Evolutionary conservation across 1,140 invertebrate genomes (phyloP).

Genomic region (Orius insidiosus): DNA sequence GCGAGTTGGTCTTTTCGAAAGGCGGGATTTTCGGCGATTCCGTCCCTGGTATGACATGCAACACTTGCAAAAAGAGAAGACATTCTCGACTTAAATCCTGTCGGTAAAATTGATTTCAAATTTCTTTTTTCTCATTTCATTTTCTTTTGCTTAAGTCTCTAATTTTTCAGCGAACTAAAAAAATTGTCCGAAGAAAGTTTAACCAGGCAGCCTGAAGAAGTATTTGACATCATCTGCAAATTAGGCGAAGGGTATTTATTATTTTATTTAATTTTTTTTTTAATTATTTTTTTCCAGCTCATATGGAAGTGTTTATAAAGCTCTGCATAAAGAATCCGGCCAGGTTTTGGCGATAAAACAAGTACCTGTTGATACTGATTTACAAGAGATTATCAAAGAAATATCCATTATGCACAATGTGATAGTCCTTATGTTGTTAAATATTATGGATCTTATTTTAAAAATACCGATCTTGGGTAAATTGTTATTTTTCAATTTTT

Average conservation of each 20-base stretch:
- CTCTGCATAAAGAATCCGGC: slow-evolving; percentile 92
- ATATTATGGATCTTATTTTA: slow-evolving; percentile 99
- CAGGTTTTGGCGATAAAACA: slow-evolving; percentile 97
- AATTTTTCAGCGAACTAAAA: slow-evolving; percentile 63
- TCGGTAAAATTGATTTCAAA: slow-evolving; percentile 1
- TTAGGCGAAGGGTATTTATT: slow-evolving; percentile 85
- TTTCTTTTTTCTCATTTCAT: slow-evolving; percentile 2
- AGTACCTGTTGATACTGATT: slow-evolving; percentile 95
- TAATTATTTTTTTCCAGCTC: slow-evolving; percentile 26
- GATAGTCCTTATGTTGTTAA: slow-evolving; percentile 97
- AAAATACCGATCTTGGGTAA: slow-evolving; percentile 97
- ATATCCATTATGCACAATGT: slow-evolving; percentile 99
- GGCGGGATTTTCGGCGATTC: slow-evolving; percentile 16
- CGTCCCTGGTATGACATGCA: slow-evolving; percentile 15
- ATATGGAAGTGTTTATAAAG: slow-evolving; percentile 80
- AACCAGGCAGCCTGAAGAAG: slow-evolving; percentile 90
- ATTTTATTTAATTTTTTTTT: neutral
- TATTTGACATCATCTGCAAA: slow-evolving; percentile 97
- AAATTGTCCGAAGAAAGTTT: slow-evolving; percentile 90
- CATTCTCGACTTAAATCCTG: slow-evolving; percentile 1
- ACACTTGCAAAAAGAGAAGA: slow-evolving; percentile 15
- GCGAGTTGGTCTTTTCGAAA: slow-evolving; percentile 15
- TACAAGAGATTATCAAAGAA: slow-evolving; percentile 99
- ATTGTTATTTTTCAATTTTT: slow-evolving; percentile 15
- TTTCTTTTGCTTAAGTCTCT: slow-evolving; percentile 9